Conservation (phyloP, 2,797 vertebrate genomes). For the Acanthiza pusilla region DNA sequence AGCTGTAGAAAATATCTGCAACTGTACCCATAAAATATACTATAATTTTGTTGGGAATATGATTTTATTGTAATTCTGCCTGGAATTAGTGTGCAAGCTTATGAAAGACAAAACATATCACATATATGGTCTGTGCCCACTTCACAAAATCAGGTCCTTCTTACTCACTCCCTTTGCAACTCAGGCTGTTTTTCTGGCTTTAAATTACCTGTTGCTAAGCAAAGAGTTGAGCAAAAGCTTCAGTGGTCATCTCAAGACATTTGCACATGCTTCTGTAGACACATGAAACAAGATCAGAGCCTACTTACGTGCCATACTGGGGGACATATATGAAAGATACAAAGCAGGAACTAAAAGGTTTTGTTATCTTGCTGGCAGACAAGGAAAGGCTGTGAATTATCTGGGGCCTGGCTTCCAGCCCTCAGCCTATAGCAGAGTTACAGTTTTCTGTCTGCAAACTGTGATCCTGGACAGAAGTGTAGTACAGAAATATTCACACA, state of each 20-base stretch:
- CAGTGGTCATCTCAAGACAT: neutral
- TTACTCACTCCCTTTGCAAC: neutral
- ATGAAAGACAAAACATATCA: neutral
- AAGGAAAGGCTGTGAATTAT: neutral
- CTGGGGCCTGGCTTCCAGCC: neutral
- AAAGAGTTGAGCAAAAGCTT: neutral
- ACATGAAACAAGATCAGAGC: neutral
- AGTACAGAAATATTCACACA: neutral
- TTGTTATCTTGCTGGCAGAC: neutral
- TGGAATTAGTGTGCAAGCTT: neutral
- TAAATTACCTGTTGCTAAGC: neutral
- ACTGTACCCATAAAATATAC: neutral
- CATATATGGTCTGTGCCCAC: neutral
- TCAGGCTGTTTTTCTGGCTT: neutral
- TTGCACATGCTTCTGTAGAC: neutral
- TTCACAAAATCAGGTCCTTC: neutral
- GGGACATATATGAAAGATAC: neutral
- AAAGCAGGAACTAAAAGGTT: neutral
- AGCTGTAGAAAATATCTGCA: neutral
- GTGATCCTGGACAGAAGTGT: neutral
- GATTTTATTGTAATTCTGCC: neutral
- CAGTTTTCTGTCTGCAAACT: neutral
- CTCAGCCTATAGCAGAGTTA: neutral
- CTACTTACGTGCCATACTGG: neutral
- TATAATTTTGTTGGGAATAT: neutral